phyloP scores from a whole-genome alignment of 2,888 invertebrate genomes.

The Zygothrica quintamaculata region DNA sequence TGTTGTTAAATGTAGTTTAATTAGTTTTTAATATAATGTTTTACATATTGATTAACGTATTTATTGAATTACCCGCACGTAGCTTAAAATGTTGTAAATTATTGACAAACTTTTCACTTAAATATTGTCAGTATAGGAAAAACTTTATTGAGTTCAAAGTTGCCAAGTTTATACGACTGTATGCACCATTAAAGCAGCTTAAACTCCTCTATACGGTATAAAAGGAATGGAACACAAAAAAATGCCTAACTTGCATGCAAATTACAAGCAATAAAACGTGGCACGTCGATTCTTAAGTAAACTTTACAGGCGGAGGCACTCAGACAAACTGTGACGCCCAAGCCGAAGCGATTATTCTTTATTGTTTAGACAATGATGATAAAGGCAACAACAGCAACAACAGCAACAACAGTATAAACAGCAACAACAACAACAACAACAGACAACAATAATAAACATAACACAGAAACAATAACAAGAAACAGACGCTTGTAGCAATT shows the following conservation, averaged over 20 bases:
- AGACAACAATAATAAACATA: no score
- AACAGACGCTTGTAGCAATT: conserved; percentile 77
- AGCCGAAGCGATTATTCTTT: conserved; percentile 81
- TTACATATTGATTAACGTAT: no score
- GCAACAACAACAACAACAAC: conserved; percentile 14
- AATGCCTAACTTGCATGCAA: conserved; percentile 72
- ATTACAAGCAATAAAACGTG: conserved; percentile 78
- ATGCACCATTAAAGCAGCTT: conserved; percentile 70
- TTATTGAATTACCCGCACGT: no score
- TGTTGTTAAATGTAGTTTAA: no score
- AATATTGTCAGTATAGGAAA: background rate
- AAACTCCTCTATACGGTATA: conserved; percentile 65
- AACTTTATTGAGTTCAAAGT: conserved; percentile 12
- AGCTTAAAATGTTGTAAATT: background rate
- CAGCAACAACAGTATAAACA: conserved; percentile 11
- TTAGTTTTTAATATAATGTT: no score
- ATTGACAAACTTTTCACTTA: conserved; percentile 12
- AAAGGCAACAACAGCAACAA: conserved; percentile 33
- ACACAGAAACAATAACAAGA: conserved; percentile 50
- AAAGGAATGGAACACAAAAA: no score
- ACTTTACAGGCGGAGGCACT: conserved; percentile 49
- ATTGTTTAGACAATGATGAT: conserved; percentile 71
- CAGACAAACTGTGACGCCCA: conserved; percentile 35
- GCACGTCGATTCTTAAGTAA: conserved; percentile 65
- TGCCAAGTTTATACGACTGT: conserved; percentile 18